These are phyloP conservation scores for Drosophila funebris DNA, from an alignment of 1,140 invertebrate genomes.

Conservation along the genomic window DNA sequence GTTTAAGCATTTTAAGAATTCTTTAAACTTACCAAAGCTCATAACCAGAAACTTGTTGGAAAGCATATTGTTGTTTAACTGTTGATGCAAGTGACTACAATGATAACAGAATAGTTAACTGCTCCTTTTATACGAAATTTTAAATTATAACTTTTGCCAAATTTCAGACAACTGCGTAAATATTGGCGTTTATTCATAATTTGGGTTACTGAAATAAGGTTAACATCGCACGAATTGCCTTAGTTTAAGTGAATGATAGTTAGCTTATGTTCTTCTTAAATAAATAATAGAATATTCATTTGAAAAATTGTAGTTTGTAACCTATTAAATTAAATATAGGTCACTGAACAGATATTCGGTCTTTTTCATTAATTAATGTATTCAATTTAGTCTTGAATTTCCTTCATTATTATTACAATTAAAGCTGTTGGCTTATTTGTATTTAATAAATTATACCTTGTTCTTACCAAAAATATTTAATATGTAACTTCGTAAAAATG, in stretches of 20 bases:
- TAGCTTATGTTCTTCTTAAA: too few relatives aligned
- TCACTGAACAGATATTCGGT: too few relatives aligned
- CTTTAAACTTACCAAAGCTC: constrained; percentile 51
- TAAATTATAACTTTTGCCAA: constrained; percentile 6
- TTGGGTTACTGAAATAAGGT: constrained; percentile 8
- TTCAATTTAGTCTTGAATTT: too few relatives aligned
- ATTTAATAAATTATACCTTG: too few relatives aligned
- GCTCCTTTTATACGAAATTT: constrained; percentile 56
- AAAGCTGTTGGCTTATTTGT: too few relatives aligned
- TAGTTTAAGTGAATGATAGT: background rate
- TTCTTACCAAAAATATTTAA: too few relatives aligned
- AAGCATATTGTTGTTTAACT: constrained; percentile 48
- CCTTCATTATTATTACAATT: too few relatives aligned
- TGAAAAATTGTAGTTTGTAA: too few relatives aligned
- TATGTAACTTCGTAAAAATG: too few relatives aligned
- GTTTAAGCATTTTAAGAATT: background rate
- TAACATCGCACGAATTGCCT: background rate
- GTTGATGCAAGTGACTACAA: constrained; percentile 33
- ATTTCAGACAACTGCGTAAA: constrained; percentile 53
- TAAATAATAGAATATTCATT: too few relatives aligned
- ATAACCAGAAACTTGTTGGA: constrained; percentile 54
- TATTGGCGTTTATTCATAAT: constrained; percentile 31
- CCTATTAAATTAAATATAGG: too few relatives aligned
- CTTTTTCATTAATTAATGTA: too few relatives aligned
- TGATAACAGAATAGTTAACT: constrained; percentile 27